A percentile compares a stretch with the other conserved stretches of the same genome.
Evolutionary conservation across 2,888 invertebrate genomes (phyloP).

Genomic region (Lathronympha strigana): DNA sequence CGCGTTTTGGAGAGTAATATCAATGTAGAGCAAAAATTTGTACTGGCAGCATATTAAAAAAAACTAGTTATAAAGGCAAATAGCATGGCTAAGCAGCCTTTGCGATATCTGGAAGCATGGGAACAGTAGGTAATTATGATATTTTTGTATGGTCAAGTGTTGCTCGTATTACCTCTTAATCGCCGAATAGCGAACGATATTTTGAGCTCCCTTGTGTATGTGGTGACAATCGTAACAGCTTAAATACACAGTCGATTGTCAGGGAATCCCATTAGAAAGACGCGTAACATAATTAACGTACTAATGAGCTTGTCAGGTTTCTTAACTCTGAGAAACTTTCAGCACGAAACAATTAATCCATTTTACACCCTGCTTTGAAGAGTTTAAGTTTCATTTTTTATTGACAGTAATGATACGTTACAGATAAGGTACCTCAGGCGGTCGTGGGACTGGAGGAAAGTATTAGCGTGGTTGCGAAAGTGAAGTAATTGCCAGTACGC

Average conservation of each 20-base stretch:
- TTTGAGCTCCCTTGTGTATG: background rate
- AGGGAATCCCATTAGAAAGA: slow-evolving; percentile 42
- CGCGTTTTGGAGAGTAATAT: no score
- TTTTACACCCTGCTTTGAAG: slow-evolving; percentile 11
- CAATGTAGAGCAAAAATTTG: no score
- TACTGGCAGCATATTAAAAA: no score
- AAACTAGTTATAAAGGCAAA: no score
- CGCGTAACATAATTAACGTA: slow-evolving; percentile 33
- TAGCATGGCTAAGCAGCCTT: no score
- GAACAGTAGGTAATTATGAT: no score
- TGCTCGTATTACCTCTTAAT: no score
- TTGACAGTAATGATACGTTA: slow-evolving; percentile 7
- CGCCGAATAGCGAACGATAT: background rate
- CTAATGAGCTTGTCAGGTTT: slow-evolving; percentile 43
- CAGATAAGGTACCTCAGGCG: slow-evolving; percentile 11
- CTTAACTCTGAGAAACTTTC: slow-evolving; percentile 28
- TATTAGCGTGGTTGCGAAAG: slow-evolving; percentile 56
- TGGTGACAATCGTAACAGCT: slow-evolving; percentile 8
- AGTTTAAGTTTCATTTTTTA: slow-evolving; percentile 5
- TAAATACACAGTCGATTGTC: slow-evolving; percentile 28
- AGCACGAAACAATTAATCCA: slow-evolving; percentile 2
- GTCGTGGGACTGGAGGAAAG: slow-evolving; percentile 34
- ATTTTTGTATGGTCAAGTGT: no score
- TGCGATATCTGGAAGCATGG: no score
- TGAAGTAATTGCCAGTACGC: slow-evolving; percentile 58